phyloP scores from a whole-genome alignment of 2,888 invertebrate species.

The Sinelater perroti region DNA sequence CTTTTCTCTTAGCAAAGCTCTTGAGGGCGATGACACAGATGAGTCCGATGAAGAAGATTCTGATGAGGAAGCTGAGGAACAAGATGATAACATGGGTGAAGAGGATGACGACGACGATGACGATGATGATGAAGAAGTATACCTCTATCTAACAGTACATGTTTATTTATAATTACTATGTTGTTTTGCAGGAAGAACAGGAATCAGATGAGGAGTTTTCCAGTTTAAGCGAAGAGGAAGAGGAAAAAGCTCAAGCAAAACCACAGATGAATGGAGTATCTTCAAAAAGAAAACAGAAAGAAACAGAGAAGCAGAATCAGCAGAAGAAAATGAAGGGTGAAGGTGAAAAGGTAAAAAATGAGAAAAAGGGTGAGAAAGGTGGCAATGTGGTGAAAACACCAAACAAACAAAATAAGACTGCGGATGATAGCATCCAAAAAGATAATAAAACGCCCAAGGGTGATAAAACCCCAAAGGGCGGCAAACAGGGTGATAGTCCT shows the following conservation, averaged over 20 bases:
- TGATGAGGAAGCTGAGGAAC: conserved; percentile 52
- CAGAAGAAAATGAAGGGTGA: conserved; percentile 36
- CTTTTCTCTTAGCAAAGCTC: conserved; percentile 43
- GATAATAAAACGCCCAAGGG: conserved; percentile 37
- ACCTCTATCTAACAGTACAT: too few relatives aligned
- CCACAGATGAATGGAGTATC: conserved; percentile 46
- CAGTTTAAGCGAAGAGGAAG: conserved; percentile 43
- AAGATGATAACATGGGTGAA: conserved; percentile 60
- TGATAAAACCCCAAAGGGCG: conserved; percentile 36
- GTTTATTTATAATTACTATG: conserved; percentile 2
- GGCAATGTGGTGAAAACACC: conserved; percentile 34
- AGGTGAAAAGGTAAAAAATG: conserved; percentile 35
- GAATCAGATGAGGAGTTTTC: conserved; percentile 38
- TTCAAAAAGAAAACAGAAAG: conserved; percentile 34
- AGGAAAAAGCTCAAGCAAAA: conserved; percentile 51
- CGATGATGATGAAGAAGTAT: conserved; percentile 41
- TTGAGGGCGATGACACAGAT: conserved; percentile 50
- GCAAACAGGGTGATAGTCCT: conserved; percentile 32
- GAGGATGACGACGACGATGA: conserved; percentile 53
- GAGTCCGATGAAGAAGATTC: conserved; percentile 45
- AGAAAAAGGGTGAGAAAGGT: too few relatives aligned
- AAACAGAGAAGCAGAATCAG: conserved; percentile 49
- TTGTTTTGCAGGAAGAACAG: background rate
- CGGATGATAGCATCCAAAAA: conserved; percentile 38
- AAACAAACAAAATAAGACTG: conserved; percentile 50